Evolutionary conservation across 2,888 invertebrate species (phyloP).

Genomic region (Pterobdella sp.): DNA sequence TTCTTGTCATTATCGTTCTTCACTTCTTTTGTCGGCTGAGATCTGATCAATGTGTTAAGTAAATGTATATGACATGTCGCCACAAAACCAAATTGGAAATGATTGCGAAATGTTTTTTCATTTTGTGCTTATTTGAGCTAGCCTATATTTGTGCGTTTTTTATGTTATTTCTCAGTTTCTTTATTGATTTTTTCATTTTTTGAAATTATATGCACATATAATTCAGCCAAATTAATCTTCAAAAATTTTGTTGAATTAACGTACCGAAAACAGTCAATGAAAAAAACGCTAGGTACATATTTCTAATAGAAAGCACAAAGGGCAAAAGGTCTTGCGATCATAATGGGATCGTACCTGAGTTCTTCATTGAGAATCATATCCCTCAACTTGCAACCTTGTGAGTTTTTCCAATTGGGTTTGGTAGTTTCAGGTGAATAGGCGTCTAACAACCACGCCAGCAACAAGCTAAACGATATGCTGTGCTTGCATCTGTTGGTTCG

Average conservation of each 20-base stretch:
- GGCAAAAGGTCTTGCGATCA: not conserved
- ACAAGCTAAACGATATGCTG: slow-evolving; percentile 88
- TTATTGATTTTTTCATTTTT: no score
- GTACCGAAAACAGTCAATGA: not conserved
- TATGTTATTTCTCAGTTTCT: no score
- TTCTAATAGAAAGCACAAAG: not conserved
- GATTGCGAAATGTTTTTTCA: no score
- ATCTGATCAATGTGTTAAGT: no score
- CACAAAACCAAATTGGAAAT: no score
- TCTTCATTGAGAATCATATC: slow-evolving; percentile 68
- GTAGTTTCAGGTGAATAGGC: slow-evolving; percentile 68
- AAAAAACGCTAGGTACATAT: not conserved
- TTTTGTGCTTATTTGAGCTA: no score
- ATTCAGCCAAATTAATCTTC: not conserved
- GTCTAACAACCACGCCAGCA: slow-evolving; percentile 90
- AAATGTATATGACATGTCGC: no score
- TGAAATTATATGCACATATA: no score
- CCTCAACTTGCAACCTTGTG: slow-evolving; percentile 67
- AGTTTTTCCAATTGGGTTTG: slow-evolving; percentile 61
- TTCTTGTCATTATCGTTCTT: not conserved
- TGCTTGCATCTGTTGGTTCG: slow-evolving; percentile 66
- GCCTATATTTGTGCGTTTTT: no score
- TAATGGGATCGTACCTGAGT: slow-evolving; percentile 48
- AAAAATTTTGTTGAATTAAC: not conserved
- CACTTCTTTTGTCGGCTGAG: not conserved